Evolutionary conservation across 2,888 invertebrate genomes (phyloP).

Genomic region (Eurytoma californica): DNA sequence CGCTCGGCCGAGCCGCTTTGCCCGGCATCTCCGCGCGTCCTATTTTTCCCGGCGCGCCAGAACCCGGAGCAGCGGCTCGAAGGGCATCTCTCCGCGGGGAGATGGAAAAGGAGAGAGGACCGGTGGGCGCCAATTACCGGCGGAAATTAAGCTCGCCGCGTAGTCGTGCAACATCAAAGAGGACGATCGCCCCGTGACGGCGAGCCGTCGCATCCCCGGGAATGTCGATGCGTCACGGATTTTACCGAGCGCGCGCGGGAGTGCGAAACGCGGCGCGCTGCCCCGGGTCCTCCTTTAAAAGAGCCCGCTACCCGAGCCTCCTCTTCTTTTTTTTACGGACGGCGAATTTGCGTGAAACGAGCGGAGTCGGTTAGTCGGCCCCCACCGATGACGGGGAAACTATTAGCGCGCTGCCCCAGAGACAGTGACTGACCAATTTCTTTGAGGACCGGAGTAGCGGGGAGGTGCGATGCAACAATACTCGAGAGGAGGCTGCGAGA

Average conservation of each 20-base stretch:
- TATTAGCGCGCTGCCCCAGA: conserved; percentile 33
- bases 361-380: conserved; percentile 14
- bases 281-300: no score
- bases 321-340: conserved; percentile 56
- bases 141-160: conserved; percentile 56
- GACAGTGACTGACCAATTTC: conserved; percentile 48
- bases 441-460: conserved; percentile 5
- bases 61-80: conserved; percentile 24
- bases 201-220: conserved; percentile 51
- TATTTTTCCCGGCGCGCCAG: conserved; percentile 19
- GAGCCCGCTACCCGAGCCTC: no score
- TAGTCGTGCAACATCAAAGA: conserved; percentile 52
- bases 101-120: not conserved
- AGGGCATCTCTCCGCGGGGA: conserved; percentile 13
- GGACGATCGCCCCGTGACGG: conserved; percentile 32
- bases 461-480: conserved; percentile 28
- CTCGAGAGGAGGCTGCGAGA: conserved; percentile 1
- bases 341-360: conserved; percentile 72
- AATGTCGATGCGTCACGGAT: conserved; percentile 66
- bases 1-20: conserved; percentile 39
- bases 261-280: conserved; percentile 57
- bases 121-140: conserved; percentile 36
- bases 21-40: conserved; percentile 30
- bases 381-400: conserved; percentile 38
- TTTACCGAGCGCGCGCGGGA: conserved; percentile 64